phyloP scores from a whole-genome alignment of 2,888 invertebrate species.

The Platerodrilus igneus region DNA sequence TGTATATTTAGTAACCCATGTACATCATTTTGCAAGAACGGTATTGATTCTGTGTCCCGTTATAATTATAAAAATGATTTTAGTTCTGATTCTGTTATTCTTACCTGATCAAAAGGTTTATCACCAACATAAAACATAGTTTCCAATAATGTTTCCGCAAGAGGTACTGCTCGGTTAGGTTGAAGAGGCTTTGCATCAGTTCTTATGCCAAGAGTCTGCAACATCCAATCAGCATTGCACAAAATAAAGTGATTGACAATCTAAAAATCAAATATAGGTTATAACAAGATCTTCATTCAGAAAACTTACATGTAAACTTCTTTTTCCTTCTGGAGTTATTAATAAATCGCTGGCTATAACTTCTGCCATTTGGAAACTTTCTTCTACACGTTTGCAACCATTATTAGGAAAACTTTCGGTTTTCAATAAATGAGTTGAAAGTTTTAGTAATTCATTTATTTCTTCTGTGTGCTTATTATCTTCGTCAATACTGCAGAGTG shows the following conservation, averaged over 20 bases:
- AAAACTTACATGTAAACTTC: constrained; percentile 48
- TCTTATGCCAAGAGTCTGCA: constrained; percentile 54
- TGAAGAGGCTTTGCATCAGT: constrained; percentile 41
- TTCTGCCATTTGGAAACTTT: constrained; percentile 51
- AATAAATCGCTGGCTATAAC: constrained; percentile 61
- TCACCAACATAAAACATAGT: constrained; percentile 78
- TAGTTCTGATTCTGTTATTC: constrained; percentile 1
- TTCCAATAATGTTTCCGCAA: constrained; percentile 57
- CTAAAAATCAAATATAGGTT: constrained; percentile 43
- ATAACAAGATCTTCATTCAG: neutral
- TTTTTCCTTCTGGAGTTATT: constrained; percentile 57
- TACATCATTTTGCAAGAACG: too few species aligned
- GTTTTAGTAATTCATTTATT: constrained; percentile 59
- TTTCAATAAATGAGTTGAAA: constrained; percentile 49
- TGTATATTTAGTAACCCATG: too few species aligned
- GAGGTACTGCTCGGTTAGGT: constrained; percentile 39
- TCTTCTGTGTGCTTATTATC: constrained; percentile 75
- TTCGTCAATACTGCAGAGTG: constrained; percentile 73
- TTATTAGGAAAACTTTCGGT: constrained; percentile 28
- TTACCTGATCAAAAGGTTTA: constrained; percentile 70
- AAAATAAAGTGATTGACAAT: constrained; percentile 67
- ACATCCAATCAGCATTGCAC: constrained; percentile 64
- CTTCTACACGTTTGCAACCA: constrained; percentile 46
- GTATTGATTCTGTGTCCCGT: too few species aligned
- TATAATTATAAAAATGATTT: too few species aligned